A percentile compares a stretch with the other conserved stretches of the same genome.
phyloP scores from a whole-genome alignment of 2,797 vertebrate genomes.

The Gymnopithys bicolor region DNA sequence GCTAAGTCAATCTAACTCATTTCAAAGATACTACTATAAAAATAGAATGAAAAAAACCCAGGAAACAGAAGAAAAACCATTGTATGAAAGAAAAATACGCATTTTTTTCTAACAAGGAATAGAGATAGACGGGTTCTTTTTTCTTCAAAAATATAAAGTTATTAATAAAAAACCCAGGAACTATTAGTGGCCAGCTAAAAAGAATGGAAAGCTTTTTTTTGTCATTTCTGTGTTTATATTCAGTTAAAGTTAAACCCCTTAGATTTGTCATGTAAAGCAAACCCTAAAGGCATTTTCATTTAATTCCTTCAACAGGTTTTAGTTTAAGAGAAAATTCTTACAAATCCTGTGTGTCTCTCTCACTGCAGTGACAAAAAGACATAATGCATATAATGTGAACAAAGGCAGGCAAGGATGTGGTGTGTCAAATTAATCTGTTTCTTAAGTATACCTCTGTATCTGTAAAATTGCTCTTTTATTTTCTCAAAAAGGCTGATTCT shows the following conservation, averaged over 20 bases:
- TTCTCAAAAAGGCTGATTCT: neutral
- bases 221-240: neutral
- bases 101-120: neutral
- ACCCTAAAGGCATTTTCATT: neutral
- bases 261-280: neutral
- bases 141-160: neutral
- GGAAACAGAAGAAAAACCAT: neutral
- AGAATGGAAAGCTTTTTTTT: rapidly evolving
- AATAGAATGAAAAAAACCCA: neutral
- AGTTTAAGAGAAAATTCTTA: neutral
- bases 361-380: neutral
- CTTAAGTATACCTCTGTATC: neutral
- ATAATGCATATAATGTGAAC: neutral
- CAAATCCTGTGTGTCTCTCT: neutral
- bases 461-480: neutral
- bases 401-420: neutral
- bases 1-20: neutral
- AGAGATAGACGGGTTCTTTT: neutral
- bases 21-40: neutral
- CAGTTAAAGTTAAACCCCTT: neutral
- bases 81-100: neutral
- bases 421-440: neutral
- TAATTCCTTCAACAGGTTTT: neutral
- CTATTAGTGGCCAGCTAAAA: neutral
- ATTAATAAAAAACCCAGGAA: neutral